Conservation (phyloP, 2,113 vertebrate species). For the Oreotrochilus melanogaster region DNA sequence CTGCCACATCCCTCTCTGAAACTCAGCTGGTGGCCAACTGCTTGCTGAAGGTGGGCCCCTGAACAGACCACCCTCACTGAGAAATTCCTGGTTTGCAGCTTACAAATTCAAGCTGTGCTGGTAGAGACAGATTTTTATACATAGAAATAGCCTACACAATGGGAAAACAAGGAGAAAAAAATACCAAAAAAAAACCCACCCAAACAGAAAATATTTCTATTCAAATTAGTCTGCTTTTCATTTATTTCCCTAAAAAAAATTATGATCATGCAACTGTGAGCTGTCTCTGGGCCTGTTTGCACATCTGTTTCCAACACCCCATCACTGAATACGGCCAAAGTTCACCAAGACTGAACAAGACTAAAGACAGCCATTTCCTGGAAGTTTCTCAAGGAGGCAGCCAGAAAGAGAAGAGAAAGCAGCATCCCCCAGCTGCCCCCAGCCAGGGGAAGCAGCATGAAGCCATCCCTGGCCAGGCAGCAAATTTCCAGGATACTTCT, state of each 20-base stretch:
- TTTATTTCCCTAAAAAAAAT: neutral
- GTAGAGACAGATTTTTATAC: neutral
- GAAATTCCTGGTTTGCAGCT: neutral
- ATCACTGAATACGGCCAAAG: neutral
- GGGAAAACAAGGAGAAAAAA: too few species aligned
- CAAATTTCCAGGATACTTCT: neutral
- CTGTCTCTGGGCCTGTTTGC: neutral
- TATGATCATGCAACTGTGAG: neutral
- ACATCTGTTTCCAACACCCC: neutral
- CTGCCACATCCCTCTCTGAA: neutral
- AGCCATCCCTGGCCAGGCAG: neutral
- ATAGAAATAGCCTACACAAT: neutral
- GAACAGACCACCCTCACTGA: neutral
- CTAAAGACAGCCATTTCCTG: neutral
- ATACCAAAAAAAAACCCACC: neutral
- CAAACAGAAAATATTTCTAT: neutral
- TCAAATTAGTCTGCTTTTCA: neutral
- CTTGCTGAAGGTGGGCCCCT: neutral
- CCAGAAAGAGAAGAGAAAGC: rapidly evolving
- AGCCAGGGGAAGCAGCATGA: rapidly evolving
- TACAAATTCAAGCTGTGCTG: neutral
- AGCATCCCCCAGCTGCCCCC: rapidly evolving
- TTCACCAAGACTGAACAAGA: neutral
- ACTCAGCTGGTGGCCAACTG: neutral
- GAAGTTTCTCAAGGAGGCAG: neutral